Base-by-base conservation (phyloP, 1,140 invertebrate species). In the Paraescarpia echinospica region DNA sequence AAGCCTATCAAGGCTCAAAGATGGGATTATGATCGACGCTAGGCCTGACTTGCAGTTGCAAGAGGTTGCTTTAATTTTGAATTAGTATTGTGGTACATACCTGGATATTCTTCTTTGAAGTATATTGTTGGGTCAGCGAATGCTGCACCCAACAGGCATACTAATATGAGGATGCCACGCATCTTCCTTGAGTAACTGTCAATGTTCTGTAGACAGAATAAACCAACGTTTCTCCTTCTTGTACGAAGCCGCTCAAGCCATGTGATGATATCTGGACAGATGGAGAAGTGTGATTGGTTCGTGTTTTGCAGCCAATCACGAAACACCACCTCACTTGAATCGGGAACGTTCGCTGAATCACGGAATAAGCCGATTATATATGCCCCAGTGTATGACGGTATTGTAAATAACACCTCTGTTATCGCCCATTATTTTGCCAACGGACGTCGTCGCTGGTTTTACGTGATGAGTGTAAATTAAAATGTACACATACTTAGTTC, bases 21-120 rank as follows among this genome's bases (percentile, higher is more conserved):
- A n/a, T n/a, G n/a, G n/a, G n/a, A 22, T 77, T 22, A 27, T 27
- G 59, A 77, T 4, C 22, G 59, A 77, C 27, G 59, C 12, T 18
- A 77, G 59, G 59, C 9, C 48, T 51, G 22, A 77, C 8, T 77
- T 51, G 48, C 18, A 51, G 8, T 18, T 14, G 4, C 2, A 77
- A 9, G 48, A 51, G 18, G 48, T 18, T 51, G 48, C 48, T 51
- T 51, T 18, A 51, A 51, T 51, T 51, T 51, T 51, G 48, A 51
- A 51, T 27, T 77, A 77, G 8, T 77, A 77, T 77, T 27, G 59
- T 77, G 27, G 59, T 77, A 77, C 59, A 93, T 90, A 95, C 95
- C 95, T 51, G 93, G 93, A 93, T 95, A 96, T 91, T 93, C 93
- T 94, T 96, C 95, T 94, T 95, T 92, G 92, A 96, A 95, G 93